These are phyloP conservation scores for Tetragnatha versicolor DNA, from an alignment of 1,140 invertebrate species.

Conservation along the genomic window DNA sequence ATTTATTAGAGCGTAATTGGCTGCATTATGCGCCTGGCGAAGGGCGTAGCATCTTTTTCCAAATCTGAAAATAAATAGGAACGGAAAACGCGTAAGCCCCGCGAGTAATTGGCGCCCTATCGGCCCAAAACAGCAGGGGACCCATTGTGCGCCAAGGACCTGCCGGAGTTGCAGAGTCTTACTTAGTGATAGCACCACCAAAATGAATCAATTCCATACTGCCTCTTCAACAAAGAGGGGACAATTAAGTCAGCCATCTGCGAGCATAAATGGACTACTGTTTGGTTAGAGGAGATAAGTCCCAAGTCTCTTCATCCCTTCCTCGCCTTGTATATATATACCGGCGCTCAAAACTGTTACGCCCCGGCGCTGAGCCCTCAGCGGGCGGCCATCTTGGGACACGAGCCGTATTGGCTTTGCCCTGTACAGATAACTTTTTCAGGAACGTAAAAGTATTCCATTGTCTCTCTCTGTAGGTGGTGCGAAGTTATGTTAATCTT, in stretches of 20 bases:
- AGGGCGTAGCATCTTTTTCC: constrained; percentile 10
- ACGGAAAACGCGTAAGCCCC: constrained; percentile 38
- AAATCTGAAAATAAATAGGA: constrained; percentile 47
- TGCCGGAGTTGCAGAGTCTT: constrained; percentile 38
- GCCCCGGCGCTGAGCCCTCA: not conserved
- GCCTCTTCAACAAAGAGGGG: constrained; percentile 49
- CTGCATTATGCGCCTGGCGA: constrained; percentile 39
- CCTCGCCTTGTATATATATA: constrained; percentile 20
- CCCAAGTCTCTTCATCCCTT: constrained; percentile 28
- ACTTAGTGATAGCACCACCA: constrained; percentile 51
- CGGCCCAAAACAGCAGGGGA: constrained; percentile 47
- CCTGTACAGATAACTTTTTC: not conserved
- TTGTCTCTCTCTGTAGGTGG: not conserved
- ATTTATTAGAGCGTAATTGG: constrained; percentile 55
- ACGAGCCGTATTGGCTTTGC: not conserved
- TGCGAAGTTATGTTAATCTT: too few species aligned
- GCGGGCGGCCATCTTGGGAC: not conserved
- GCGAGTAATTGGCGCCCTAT: constrained; percentile 53
- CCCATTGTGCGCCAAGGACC: constrained; percentile 45
- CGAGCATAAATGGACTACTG: constrained; percentile 55
- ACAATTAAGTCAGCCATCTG: constrained; percentile 55
- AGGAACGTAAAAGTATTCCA: not conserved
- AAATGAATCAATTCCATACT: constrained; percentile 51
- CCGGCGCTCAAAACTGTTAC: constrained; percentile 30
- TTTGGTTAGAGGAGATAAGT: constrained; percentile 54